Evolutionary conservation across 2,797 vertebrate genomes (phyloP), one percentile per base, ranked within the genome.

Genomic region (Pseudopleuronectes americanus): DNA sequence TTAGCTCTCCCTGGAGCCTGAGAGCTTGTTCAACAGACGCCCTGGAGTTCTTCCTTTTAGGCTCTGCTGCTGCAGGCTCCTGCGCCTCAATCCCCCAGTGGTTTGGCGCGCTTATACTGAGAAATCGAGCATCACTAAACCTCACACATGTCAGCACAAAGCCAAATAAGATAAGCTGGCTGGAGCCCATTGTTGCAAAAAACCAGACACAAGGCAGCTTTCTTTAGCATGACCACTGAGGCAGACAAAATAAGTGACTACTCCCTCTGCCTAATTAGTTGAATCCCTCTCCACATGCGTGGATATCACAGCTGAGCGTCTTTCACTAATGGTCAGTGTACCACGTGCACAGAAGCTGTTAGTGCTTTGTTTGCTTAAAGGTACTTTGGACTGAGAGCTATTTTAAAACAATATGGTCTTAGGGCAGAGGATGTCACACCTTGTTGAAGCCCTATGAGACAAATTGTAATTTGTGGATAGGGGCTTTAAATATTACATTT

Each of bases 171-270:
- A 73, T 1, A 26, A 85, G 28, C 68, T 45, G 53, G 28, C 62
- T 47, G 48, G 0, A 57, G 47, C 9, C 31, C 85, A 90, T 89
- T 16, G 43, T 31, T 59, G 52, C 58, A 68, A 64, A 43, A 58
- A 67, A 57, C 23, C 14, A 68, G 4, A 59, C 5, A 0, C 2
- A 0, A 0, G 1, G 4, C n/a, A 53, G 93, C 92, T 3, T 87
- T 94, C 89, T 93, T 89, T 31, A 94, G 93, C 82, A 23, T 14
- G 22, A 26, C 6, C 28, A 3, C 41, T 33, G 36, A 66, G 0
- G 41, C 60, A 76, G 55, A 38, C 38, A 48, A 28, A 69, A 22
- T 57, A 47, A 36, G 26, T 8, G 63, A 56, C 76, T 73, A 74
- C 77, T 36, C 77, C 76, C 21, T 24, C 61, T 9, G 21, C 10